These are phyloP conservation scores for Luidia sarsii DNA, from an alignment of 53 echinoderm and acorn worm species.

Conservation along the genomic window DNA sequence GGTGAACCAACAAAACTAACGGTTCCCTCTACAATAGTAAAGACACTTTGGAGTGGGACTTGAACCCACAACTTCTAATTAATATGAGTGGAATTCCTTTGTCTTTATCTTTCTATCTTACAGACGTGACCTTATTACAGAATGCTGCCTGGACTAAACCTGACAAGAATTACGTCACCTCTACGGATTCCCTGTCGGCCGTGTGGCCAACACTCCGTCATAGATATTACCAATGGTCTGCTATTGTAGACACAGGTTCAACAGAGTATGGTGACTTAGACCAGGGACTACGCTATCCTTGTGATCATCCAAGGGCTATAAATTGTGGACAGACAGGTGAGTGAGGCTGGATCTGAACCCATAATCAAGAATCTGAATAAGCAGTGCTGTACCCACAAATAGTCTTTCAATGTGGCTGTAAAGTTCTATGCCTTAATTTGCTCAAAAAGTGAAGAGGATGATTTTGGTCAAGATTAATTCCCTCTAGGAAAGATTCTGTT, in stretches of 20 bases:
- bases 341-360: not conserved
- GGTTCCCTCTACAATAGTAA: too few species aligned
- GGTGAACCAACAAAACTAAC: too few species aligned
- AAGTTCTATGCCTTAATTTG: not conserved
- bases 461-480: not conserved
- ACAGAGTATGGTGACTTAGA: slow-evolving; percentile 10
- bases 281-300: slow-evolving; percentile 17
- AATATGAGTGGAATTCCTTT: too few species aligned
- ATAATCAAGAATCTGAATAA: too few species aligned
- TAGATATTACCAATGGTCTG: slow-evolving; percentile 42
- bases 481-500: not conserved
- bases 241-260: slow-evolving; percentile 27
- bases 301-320: slow-evolving; percentile 30
- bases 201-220: slow-evolving; percentile 63
- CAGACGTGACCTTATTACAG: slow-evolving; percentile 36
- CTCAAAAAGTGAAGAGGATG: not conserved
- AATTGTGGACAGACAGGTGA: slow-evolving; percentile 36
- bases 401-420: not conserved
- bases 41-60: too few species aligned
- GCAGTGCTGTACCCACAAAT: not conserved
- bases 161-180: slow-evolving; percentile 46
- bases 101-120: too few species aligned
- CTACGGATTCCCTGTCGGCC: slow-evolving; percentile 17
- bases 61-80: too few species aligned
- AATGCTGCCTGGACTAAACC: slow-evolving; percentile 25